Base-by-base conservation (phyloP, 2,797 vertebrate species). In the Rhinichthys osculus region DNA sequence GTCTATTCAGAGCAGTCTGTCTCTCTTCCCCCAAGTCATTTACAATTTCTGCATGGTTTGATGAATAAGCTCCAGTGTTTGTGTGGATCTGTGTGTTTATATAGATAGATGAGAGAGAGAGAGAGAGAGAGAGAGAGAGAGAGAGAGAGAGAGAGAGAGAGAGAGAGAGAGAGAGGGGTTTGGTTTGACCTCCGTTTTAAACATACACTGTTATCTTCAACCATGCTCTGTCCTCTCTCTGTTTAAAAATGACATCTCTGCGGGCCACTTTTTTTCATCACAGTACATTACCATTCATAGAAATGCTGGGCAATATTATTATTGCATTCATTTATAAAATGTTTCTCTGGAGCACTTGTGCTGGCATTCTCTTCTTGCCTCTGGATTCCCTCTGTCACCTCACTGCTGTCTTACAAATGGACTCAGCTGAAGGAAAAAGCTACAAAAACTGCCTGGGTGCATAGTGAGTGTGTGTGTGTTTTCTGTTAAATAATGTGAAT, bases 401-500 rank as follows among this genome's bases (percentile, higher is more conserved):
- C 54, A 27, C 19, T 72, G 66, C 52, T 79, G 27, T 72, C 77
- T 85, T 79, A 71, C 23, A 62, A 78, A 80, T 62, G 54, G 83
- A 62, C 50, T 85, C 4, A 52, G 42, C 40, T 78, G 47, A 11
- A 72, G 16, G 23, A 35, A 21, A 79, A 13, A 67, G 70, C 19
- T 59, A 47, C 30, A 47, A 27, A 79, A 79, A 72, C 14, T 21
- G 38, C 66, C 59, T 78, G 71, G 23, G 59, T 74, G 78, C 79
- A 27, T 73, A 21, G 44, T 57, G 80, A 14, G 40, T 78, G 81
- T 69, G 59, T 76, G 62, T 85, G 66, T 85, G 66, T 47, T 23
- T 52, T 76, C 91, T 91, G 92, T 91, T 94, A 93, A 94, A 93
- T 92, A 92, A 92, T 90, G 90, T 91, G 91, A 93, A 92, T 90